These are phyloP conservation scores for Ahaetulla prasina DNA, from an alignment of 2,113 vertebrate genomes.

Conservation along the genomic window DNA sequence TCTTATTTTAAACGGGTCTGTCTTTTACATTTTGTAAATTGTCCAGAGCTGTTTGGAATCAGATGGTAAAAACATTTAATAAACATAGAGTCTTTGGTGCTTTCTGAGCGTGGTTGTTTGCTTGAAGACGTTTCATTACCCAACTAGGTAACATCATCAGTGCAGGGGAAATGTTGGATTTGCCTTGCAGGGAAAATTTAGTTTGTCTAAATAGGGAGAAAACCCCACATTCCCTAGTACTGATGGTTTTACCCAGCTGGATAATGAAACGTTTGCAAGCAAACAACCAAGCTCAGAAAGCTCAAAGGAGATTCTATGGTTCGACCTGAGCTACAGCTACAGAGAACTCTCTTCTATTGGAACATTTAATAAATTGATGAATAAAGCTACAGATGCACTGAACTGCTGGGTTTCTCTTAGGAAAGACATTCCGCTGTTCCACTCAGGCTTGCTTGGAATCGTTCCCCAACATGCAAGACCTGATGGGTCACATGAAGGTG, in stretches of 20 bases:
- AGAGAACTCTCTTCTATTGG: background rate
- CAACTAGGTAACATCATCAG: background rate
- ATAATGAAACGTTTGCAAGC: background rate
- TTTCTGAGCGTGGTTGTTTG: background rate
- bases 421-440: slow-evolving; percentile 83
- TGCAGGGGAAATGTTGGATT: background rate
- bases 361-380: background rate
- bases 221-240: background rate
- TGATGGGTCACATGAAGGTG: slow-evolving; percentile 87
- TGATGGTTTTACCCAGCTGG: background rate
- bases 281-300: background rate
- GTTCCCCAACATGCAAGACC: slow-evolving; percentile 87
- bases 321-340: background rate
- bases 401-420: slow-evolving; percentile 43
- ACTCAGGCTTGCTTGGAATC: slow-evolving; percentile 74
- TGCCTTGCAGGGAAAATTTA: background rate
- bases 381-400: background rate
- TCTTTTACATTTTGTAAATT: background rate
- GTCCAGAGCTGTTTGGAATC: background rate
- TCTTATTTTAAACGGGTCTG: background rate
- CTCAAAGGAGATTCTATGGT: background rate
- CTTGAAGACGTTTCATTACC: background rate
- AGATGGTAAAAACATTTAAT: background rate
- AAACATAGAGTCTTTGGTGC: background rate
- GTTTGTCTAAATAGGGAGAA: background rate